phyloP scores from a whole-genome alignment of 2,888 invertebrate genomes.

The Chorisops tibialis region DNA sequence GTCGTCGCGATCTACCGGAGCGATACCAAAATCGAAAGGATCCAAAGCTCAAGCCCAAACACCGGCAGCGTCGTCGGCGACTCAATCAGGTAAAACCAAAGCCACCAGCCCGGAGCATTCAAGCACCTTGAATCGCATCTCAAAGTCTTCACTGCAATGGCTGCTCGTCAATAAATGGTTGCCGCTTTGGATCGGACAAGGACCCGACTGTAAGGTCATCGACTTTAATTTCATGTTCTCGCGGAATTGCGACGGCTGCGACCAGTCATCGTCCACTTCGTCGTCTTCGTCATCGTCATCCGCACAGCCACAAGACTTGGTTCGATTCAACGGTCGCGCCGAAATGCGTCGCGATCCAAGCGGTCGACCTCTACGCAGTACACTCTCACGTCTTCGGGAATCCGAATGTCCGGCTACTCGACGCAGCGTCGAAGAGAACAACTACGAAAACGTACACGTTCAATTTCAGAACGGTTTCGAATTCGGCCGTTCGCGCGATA shows the following conservation, averaged over 20 bases:
- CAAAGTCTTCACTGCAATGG: slow-evolving; percentile 64
- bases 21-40: slow-evolving; percentile 32
- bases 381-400: slow-evolving; percentile 46
- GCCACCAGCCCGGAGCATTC: slow-evolving; percentile 40
- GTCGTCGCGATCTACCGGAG: slow-evolving; percentile 30
- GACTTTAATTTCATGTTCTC: slow-evolving; percentile 55
- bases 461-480: slow-evolving; percentile 52
- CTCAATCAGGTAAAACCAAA: slow-evolving; percentile 36
- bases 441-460: slow-evolving; percentile 51
- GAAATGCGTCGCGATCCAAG: slow-evolving; percentile 41
- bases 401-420: slow-evolving; percentile 34
- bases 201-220: slow-evolving; percentile 55
- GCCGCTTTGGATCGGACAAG: slow-evolving; percentile 60
- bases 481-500: slow-evolving; percentile 49
- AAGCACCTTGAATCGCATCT: slow-evolving; percentile 54
- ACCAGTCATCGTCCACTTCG: slow-evolving; percentile 29
- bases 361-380: slow-evolving; percentile 45
- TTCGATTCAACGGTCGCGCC: slow-evolving; percentile 47
- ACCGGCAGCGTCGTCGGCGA: slow-evolving; percentile 36
- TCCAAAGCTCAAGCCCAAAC: slow-evolving; percentile 41
- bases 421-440: slow-evolving; percentile 45
- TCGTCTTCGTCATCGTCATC: slow-evolving; percentile 35
- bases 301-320: slow-evolving; percentile 48
- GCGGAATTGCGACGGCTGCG: slow-evolving; percentile 50
- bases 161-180: slow-evolving; percentile 65